These are phyloP conservation scores for Ciconia stormi DNA, from an alignment of 2,113 vertebrate genomes.

Conservation along the genomic window DNA sequence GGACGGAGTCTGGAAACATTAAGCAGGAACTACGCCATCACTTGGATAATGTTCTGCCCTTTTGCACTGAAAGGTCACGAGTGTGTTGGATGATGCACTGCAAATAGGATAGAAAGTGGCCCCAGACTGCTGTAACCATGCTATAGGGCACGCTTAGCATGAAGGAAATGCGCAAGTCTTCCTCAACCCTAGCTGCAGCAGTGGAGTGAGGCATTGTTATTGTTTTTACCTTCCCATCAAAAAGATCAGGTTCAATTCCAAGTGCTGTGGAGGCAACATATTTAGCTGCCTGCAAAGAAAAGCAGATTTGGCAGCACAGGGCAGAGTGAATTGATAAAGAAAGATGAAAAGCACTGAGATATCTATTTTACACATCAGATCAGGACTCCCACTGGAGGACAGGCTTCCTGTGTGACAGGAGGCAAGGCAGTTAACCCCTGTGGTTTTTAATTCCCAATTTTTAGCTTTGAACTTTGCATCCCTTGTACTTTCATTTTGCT, in stretches of 20 bases:
- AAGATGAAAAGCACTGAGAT: not conserved
- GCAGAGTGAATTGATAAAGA: not conserved
- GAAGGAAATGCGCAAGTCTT: not conserved
- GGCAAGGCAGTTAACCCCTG: not conserved
- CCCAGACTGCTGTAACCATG: not conserved
- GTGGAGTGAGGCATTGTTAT: not conserved
- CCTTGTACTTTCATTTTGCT: not conserved
- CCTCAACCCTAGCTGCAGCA: not conserved
- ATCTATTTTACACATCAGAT: not conserved
- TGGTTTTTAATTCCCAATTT: not conserved
- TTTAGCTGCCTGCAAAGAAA: not conserved
- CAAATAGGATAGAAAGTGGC: not conserved
- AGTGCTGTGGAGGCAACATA: not conserved
- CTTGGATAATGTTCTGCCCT: not conserved
- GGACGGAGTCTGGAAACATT: not conserved
- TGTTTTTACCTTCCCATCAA: not conserved
- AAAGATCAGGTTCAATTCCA: not conserved
- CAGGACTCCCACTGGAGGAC: not conserved
- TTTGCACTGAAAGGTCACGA: not conserved
- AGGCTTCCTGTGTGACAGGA: not conserved
- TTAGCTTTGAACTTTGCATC: not conserved
- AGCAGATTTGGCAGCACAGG: not conserved
- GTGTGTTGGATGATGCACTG: not conserved
- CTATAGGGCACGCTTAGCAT: not conserved
- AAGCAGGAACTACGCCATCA: slow-evolving; percentile 47